phyloP scores from a whole-genome alignment of 1,140 invertebrate species.

The Episyrphus balteatus region DNA sequence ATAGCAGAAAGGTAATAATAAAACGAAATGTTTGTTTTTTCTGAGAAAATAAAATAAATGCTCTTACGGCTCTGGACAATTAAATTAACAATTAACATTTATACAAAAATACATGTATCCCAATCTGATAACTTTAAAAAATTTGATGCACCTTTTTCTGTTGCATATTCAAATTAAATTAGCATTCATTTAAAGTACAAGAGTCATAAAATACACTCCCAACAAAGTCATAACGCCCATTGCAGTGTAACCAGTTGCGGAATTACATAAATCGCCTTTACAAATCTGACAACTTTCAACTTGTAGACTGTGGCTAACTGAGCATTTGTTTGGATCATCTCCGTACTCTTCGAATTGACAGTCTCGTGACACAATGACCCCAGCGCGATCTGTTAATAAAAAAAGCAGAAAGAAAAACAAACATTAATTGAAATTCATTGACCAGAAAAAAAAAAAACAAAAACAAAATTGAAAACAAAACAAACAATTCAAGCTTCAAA shows the following conservation, averaged over 20 bases:
- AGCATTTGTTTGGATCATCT: slow-evolving; percentile 27
- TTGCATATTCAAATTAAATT: too few relatives aligned
- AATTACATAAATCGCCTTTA: slow-evolving; percentile 42
- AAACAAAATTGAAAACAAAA: too few relatives aligned
- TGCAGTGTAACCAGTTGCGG: slow-evolving; percentile 36
- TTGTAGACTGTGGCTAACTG: slow-evolving; percentile 24
- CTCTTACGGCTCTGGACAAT: too few relatives aligned
- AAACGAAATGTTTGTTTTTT: too few relatives aligned
- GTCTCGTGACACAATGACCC: slow-evolving; percentile 27
- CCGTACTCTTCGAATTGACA: slow-evolving; percentile 30
- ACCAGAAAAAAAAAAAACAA: too few relatives aligned
- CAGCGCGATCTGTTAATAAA: slow-evolving; percentile 21
- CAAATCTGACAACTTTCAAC: slow-evolving; percentile 39
- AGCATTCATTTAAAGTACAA: too few relatives aligned
- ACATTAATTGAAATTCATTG: not conserved
- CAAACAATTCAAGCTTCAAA: not conserved
- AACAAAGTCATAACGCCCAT: slow-evolving; percentile 36
- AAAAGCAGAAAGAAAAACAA: not conserved
- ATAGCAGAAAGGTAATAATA: too few relatives aligned
- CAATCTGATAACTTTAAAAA: too few relatives aligned
- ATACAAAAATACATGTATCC: too few relatives aligned
- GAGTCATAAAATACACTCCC: not conserved
- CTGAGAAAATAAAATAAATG: too few relatives aligned
- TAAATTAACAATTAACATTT: too few relatives aligned
- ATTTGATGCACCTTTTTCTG: too few relatives aligned